Percentiles rank a stretch among this genome's conserved stretches.
phyloP scores from a whole-genome alignment of 2,113 vertebrate species.

The Siphamia tubifer region DNA sequence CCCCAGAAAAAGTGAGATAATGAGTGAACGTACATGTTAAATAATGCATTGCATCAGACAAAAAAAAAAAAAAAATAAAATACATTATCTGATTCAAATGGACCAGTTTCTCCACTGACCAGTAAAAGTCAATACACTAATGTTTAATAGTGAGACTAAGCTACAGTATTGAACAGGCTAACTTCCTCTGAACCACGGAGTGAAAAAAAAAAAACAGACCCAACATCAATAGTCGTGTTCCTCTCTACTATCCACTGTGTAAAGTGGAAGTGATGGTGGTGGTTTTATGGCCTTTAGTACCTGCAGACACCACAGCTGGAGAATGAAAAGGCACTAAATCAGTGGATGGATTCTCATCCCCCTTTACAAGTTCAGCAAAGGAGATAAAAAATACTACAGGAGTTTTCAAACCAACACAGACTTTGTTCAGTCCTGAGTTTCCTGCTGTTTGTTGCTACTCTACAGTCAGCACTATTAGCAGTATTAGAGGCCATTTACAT shows the following conservation, averaged over 20 bases:
- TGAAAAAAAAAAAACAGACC: background rate
- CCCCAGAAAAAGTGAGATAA: too few relatives aligned
- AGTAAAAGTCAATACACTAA: background rate
- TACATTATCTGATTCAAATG: background rate
- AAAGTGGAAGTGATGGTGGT: background rate
- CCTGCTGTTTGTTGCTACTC: background rate
- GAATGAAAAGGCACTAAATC: background rate
- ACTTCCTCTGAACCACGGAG: background rate
- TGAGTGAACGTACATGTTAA: too few relatives aligned
- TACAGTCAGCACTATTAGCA: too few relatives aligned
- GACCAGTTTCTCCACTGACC: background rate
- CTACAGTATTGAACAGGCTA: background rate
- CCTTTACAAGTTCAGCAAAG: background rate
- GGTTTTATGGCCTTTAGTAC: conserved; percentile 1
- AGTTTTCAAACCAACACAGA: conserved; percentile 2
- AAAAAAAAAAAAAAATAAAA: too few relatives aligned
- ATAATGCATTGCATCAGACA: background rate
- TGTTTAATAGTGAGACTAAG: background rate
- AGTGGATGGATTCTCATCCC: background rate
- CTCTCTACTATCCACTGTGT: background rate
- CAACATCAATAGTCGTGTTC: conserved; percentile 15
- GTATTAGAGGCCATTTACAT: too few relatives aligned
- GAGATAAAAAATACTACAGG: conserved; percentile 32
- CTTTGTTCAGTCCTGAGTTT: background rate
- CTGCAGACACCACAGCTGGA: conserved; percentile 6